These are phyloP conservation scores for Geopemphigus sp. DNA, from an alignment of 1,140 invertebrate species.

Conservation along the genomic window DNA sequence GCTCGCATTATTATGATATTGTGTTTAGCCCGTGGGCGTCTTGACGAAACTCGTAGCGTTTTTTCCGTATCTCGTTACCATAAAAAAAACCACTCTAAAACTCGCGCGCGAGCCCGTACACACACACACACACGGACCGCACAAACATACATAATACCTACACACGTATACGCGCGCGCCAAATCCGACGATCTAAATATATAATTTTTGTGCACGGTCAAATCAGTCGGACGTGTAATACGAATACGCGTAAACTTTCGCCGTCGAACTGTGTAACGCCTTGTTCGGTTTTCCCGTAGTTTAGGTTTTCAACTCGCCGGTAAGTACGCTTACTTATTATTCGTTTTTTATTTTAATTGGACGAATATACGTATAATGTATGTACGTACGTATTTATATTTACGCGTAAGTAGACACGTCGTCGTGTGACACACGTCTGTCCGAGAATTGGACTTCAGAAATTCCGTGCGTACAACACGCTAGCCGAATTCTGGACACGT, in stretches of 20 bases:
- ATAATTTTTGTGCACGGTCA: neutral
- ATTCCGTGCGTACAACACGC: neutral
- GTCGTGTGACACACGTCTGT: neutral
- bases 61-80: neutral
- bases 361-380: too few species aligned
- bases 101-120: neutral
- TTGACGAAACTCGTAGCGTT: neutral
- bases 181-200: constrained; percentile 2
- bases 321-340: neutral
- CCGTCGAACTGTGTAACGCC: neutral
- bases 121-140: neutral
- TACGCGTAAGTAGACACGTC: neutral
- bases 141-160: neutral
- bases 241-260: neutral
- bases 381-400: too few species aligned
- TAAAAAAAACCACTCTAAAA: constrained; percentile 28
- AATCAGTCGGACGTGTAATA: constrained; percentile 5
- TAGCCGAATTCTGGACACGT: neutral
- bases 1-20: neutral
- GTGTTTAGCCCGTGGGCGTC: constrained; percentile 4
- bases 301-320: neutral
- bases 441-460: neutral
- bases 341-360: too few species aligned
- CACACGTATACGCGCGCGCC: neutral
- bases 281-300: too few species aligned